Evolutionary conservation across 2,888 invertebrate species (phyloP).

Genomic region (Pollenia amentaria): DNA sequence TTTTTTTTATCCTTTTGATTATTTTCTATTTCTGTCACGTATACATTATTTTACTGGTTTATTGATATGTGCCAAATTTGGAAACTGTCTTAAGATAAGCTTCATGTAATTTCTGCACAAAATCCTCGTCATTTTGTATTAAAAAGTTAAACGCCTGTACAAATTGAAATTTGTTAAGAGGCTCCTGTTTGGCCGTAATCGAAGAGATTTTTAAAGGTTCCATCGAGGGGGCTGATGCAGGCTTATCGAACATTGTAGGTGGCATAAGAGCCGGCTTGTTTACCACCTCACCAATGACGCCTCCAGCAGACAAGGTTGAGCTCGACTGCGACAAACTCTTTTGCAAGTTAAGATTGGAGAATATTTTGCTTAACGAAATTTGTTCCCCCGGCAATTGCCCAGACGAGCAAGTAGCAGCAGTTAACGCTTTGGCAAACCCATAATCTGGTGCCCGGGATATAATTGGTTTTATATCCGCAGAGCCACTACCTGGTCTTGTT

Average conservation of each 20-base stretch:
- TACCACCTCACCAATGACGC: slow-evolving; percentile 50
- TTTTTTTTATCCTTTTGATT: slow-evolving; percentile 38
- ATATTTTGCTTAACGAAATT: slow-evolving; percentile 72
- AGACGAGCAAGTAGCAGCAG: slow-evolving; percentile 66
- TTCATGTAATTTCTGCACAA: slow-evolving; percentile 95
- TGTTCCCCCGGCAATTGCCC: slow-evolving; percentile 66
- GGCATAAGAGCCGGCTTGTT: slow-evolving; percentile 92
- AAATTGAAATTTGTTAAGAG: slow-evolving; percentile 94
- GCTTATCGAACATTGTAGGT: slow-evolving; percentile 92
- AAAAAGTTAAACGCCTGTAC: slow-evolving; percentile 95
- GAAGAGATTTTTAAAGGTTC: slow-evolving; percentile 51
- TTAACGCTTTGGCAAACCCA: slow-evolving; percentile 66
- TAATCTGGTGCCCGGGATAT: slow-evolving; percentile 62
- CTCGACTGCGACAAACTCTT: slow-evolving; percentile 55
- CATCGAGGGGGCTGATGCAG: slow-evolving; percentile 79
- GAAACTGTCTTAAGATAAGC: slow-evolving; percentile 94
- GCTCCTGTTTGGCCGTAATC: slow-evolving; percentile 85
- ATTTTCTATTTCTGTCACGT: slow-evolving; percentile 24
- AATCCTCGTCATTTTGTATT: slow-evolving; percentile 93
- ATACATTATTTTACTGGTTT: slow-evolving; percentile 43
- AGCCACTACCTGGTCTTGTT: slow-evolving; percentile 44
- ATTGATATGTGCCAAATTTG: slow-evolving; percentile 71
- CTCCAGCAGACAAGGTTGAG: slow-evolving; percentile 14
- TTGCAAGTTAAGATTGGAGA: slow-evolving; percentile 65
- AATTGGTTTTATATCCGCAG: slow-evolving; percentile 51